These are phyloP conservation scores for Pterocles gutturalis DNA, from an alignment of 2,113 vertebrate species.

Conservation along the genomic window DNA sequence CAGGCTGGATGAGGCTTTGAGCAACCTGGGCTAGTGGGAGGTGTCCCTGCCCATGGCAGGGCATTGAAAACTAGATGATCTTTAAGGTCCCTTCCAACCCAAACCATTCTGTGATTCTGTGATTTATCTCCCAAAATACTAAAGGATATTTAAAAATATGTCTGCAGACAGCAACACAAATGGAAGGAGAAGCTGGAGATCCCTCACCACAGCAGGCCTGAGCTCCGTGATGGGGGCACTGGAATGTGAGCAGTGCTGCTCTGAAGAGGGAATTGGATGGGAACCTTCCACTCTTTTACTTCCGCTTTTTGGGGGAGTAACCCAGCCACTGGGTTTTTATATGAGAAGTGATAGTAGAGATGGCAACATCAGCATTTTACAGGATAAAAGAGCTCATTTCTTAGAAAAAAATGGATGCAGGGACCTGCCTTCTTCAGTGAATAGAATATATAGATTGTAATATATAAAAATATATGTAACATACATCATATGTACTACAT, in stretches of 20 bases:
- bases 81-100: no score
- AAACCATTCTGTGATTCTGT: no score
- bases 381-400: background rate
- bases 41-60: no score
- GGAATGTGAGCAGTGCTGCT: fast-evolving
- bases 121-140: background rate
- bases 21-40: no score
- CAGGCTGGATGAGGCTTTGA: no score
- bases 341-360: background rate
- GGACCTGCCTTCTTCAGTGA: background rate
- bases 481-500: no score
- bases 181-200: background rate
- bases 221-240: background rate
- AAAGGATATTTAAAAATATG: background rate
- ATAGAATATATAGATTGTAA: background rate
- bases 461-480: background rate
- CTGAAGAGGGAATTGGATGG: background rate
- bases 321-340: background rate
- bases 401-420: background rate
- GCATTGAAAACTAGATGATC: no score
- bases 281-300: background rate
- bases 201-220: background rate
- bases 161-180: background rate
- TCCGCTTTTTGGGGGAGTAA: fast-evolving
- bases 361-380: background rate